Evolutionary conservation across 2,888 invertebrate genomes (phyloP).

Genomic region (Sinohyriopsis cumingii): DNA sequence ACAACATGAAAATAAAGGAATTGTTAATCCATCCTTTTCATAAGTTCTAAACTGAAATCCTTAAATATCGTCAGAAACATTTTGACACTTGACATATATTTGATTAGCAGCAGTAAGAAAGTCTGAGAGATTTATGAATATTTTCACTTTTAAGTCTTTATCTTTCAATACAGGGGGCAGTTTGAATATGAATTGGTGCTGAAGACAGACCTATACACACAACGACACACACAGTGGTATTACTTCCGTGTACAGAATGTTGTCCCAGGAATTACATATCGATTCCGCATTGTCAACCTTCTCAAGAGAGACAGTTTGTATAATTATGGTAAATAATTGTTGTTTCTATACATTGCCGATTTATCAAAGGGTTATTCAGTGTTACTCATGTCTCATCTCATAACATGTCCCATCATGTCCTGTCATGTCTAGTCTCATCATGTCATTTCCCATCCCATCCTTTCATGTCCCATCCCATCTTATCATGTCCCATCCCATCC

Average conservation of each 20-base stretch:
- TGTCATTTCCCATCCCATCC: no score
- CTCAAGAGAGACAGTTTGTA: constrained; percentile 70
- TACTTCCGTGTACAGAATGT: constrained; percentile 69
- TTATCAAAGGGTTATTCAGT: background rate
- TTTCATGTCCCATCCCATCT: no score
- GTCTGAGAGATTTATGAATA: no score
- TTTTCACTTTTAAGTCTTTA: no score
- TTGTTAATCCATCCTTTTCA: no score
- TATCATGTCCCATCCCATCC: no score
- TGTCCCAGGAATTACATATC: constrained; percentile 66
- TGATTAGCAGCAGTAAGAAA: no score
- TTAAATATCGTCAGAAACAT: no score
- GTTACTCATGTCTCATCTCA: background rate
- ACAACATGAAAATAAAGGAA: no score
- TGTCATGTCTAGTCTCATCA: no score
- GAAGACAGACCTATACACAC: constrained; percentile 71
- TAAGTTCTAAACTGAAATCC: no score
- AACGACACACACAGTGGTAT: constrained; percentile 72
- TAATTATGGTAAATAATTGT: constrained; percentile 63
- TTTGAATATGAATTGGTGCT: constrained; percentile 71
- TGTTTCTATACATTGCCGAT: background rate
- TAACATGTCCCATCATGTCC: background rate
- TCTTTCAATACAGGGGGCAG: constrained; percentile 61
- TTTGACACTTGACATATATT: no score
- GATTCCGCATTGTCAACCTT: constrained; percentile 69